phyloP scores from a whole-genome alignment of 1,140 invertebrate genomes.

The Sycophila sp. region DNA sequence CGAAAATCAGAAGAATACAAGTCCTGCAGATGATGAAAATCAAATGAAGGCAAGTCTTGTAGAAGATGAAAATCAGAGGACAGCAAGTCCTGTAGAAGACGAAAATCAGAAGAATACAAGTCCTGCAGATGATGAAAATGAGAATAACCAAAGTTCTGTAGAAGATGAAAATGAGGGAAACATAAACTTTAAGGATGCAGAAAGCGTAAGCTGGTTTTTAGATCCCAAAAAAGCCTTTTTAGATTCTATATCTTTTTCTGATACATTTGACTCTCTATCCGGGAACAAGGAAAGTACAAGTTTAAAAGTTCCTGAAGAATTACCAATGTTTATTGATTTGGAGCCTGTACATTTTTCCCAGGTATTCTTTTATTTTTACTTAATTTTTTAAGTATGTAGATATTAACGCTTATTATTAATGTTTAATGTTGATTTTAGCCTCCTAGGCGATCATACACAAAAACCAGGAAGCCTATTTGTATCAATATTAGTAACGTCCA shows the following conservation, averaged over 20 bases:
- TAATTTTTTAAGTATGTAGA: too few species aligned
- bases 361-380: too few species aligned
- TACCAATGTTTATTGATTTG: slow-evolving; percentile 51
- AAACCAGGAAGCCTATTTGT: slow-evolving; percentile 45
- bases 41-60: too few species aligned
- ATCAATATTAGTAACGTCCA: slow-evolving; percentile 34
- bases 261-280: slow-evolving; percentile 52
- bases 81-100: background rate
- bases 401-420: too few species aligned
- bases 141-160: background rate
- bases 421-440: slow-evolving; percentile 46
- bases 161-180: too few species aligned
- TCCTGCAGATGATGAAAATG: background rate
- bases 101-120: slow-evolving; percentile 9
- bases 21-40: too few species aligned
- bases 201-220: too few species aligned
- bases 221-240: background rate
- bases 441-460: slow-evolving; percentile 52
- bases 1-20: too few species aligned
- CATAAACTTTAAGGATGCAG: too few species aligned
- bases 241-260: slow-evolving; percentile 43
- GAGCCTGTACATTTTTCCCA: slow-evolving; percentile 53
- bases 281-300: slow-evolving; percentile 33
- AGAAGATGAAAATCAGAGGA: slow-evolving; percentile 15
- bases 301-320: slow-evolving; percentile 21